phyloP scores from a whole-genome alignment of 2,888 invertebrate species.

The Noctua comes region DNA sequence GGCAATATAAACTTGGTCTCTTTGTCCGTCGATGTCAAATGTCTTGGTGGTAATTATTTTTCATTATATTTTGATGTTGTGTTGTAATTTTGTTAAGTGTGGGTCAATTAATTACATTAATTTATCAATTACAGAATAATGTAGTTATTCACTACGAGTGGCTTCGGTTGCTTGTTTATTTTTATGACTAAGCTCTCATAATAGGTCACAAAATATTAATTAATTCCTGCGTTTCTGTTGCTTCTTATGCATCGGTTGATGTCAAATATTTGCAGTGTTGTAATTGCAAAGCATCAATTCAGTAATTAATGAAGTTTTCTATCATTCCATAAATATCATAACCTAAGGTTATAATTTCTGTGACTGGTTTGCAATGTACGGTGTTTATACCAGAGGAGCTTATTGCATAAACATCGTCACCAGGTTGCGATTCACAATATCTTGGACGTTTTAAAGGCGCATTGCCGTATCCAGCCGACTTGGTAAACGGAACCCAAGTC shows the following conservation, averaged over 20 bases:
- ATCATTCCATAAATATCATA: neutral
- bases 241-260: neutral
- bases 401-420: neutral
- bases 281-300: neutral
- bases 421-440: neutral
- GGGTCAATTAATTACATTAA: neutral
- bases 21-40: conserved; percentile 31
- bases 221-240: neutral
- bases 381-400: neutral
- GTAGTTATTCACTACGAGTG: neutral
- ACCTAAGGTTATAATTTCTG: no score
- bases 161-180: conserved; percentile 7
- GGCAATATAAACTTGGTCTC: conserved; percentile 3
- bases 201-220: neutral
- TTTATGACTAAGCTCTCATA: neutral
- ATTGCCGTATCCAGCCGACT: neutral
- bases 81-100: neutral
- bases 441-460: neutral
- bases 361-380: neutral
- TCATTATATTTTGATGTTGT: neutral
- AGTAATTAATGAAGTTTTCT: neutral
- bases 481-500: conserved; percentile 10
- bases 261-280: neutral
- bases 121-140: neutral
- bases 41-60: conserved; percentile 15